Base-by-base conservation (phyloP, 1,140 invertebrate genomes). In the Trichomalopsis sarcophagae region DNA sequence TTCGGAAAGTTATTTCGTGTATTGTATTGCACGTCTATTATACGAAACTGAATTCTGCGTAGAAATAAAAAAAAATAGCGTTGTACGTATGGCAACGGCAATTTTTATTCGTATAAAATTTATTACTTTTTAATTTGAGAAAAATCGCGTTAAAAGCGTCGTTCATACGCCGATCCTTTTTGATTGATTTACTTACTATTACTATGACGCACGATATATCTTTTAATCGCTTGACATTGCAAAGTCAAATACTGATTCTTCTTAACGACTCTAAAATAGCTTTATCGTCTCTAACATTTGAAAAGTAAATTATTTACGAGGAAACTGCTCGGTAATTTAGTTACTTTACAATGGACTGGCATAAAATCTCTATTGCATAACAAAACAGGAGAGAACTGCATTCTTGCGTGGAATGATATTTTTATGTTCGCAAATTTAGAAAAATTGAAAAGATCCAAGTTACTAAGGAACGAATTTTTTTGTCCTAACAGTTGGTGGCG, bases 71-170 rank as follows among this genome's bases (percentile, higher is more conserved):
- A 23, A 40, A 40, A 40, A 27, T 40, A 40, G 36, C 36, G 36
- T 40, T 47, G 1, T 47, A 71, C 7, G 13, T 11, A n/a, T 2
- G 36, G 6, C 40, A 44, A 75, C 33, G 40, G 36, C 33, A 44
- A 23, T 17, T 44, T 23, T 6, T 55, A 55, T 4, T 50, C 75
- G 27, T 40, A 2, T 55, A 5, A 68, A 80, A 71, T 81, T 73
- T 73, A 81, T 81, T 81, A 23, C 36, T 73, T 73, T 73, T 81
- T 50, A 69, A 73, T 73, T 30, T 73, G 78, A 68, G n/a, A 66
- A 80, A 10, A 80, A 68, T 69, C 33, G 23, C 33, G 27, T 36
- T 40, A 21, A 69, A 69, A 68, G 17, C 30, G 30, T 4, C 23
- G 68, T 13, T 62, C 50, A 21, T 27, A 55, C 27, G 27, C 47